Evolutionary conservation across 1,140 invertebrate species (phyloP), one percentile per base, ranked within the genome.

Genomic region (Galleria mellonella): DNA sequence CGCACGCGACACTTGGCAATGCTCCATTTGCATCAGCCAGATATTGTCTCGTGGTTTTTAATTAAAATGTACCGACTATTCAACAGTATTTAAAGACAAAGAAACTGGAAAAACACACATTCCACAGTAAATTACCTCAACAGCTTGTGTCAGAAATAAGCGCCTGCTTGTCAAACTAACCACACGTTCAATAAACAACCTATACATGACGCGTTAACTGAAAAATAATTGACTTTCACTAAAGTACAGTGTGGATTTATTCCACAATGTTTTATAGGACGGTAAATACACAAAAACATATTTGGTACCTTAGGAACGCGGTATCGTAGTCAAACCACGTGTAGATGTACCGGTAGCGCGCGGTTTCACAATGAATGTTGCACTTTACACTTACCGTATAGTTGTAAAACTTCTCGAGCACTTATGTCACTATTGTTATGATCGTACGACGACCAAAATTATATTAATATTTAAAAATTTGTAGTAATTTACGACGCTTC

Each of bases 131-230:
- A 53, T 74, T 67, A 67, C 61, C 62, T 71, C 53, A 44, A 58
- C 40, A 49, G 43, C 53, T 53, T 68, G 63, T 72, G 65, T 68
- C 72, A 71, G 65, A 57, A 56, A 58, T 53, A 55, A 65, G 55
- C 66, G 54, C 65, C 65, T 43, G 55, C 47, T 59, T 78, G 74
- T 83, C 76, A 77, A 64, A 64, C 40, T 58, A 63, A 81, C 81
- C 81, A 84, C 81, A 84, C 72, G 76, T 83, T 83, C 72, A 71
- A 63, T 64, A 68, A 71, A 72, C 72, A 78, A 69, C 68, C 69
- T 74, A 64, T 58, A 49, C 50, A 35, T 28, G 45, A 49, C 40
- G 55, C 48, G 28, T 46, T 59, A 49, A 66, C 52, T 55, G 55
- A 55, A 64, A 59, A 65, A 52, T 46, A 46, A 39, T 4, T 41